These are phyloP conservation scores for Ganaspis sp. DNA, from an alignment of 1,140 invertebrate genomes.

Conservation along the genomic window DNA sequence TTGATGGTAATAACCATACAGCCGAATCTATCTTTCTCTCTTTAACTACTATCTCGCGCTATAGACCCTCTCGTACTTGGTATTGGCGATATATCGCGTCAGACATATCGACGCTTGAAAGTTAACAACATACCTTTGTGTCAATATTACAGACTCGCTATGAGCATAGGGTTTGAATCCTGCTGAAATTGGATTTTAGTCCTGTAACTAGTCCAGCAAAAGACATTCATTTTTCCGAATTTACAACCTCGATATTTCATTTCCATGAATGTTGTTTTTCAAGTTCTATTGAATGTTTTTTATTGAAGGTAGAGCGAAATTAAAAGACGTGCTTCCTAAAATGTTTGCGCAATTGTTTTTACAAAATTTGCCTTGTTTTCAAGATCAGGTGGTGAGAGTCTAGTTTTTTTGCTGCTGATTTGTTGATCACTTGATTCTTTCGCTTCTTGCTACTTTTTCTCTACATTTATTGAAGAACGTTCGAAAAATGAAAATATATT, in stretches of 20 bases:
- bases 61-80: conserved; percentile 22
- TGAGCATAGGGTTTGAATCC: not conserved
- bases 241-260: conserved; percentile 1
- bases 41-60: conserved; percentile 34
- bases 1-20: conserved; percentile 76
- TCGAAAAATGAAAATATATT: no score
- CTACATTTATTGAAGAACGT: no score
- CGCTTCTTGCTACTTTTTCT: no score
- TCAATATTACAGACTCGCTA: conserved; percentile 41
- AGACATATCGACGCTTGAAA: conserved; percentile 54
- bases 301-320: no score
- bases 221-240: conserved; percentile 8
- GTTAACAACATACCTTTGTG: conserved; percentile 56
- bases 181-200: not conserved
- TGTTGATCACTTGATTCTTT: no score
- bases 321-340: no score
- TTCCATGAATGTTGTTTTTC: not conserved
- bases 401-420: no score
- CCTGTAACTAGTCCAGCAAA: not conserved
- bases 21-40: conserved; percentile 58
- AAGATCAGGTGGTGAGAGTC: no score
- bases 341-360: no score
- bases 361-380: no score
- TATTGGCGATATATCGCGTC: conserved; percentile 42
- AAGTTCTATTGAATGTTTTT: not conserved